Evolutionary conservation across 1,140 invertebrate genomes (phyloP).

Genomic region (Contarinia nasturtii): DNA sequence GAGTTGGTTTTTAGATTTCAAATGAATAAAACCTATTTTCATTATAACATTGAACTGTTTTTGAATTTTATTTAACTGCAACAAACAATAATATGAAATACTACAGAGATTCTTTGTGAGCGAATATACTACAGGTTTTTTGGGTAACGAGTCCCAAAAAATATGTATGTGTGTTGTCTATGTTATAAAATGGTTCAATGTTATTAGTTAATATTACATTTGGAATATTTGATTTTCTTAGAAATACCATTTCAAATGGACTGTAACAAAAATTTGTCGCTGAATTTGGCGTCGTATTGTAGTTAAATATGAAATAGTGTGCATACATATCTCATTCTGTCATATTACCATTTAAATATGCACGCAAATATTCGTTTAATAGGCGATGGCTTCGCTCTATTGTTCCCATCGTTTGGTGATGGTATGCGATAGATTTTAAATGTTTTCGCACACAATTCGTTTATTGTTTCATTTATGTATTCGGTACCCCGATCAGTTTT

Average conservation of each 20-base stretch:
- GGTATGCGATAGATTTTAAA: background rate
- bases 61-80: too few relatives aligned
- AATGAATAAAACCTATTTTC: too few relatives aligned
- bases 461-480: background rate
- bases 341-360: slow-evolving; percentile 2
- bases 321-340: slow-evolving; percentile 2
- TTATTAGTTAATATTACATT: background rate
- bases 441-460: background rate
- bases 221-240: slow-evolving; percentile 4
- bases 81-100: too few relatives aligned
- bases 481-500: background rate
- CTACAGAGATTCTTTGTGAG: too few relatives aligned
- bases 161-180: background rate
- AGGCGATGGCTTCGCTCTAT: background rate
- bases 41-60: too few relatives aligned
- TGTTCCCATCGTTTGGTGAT: slow-evolving; percentile 1
- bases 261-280: slow-evolving; percentile 3
- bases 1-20: too few relatives aligned
- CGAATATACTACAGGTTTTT: too few relatives aligned
- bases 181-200: slow-evolving; percentile 6
- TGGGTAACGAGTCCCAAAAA: too few relatives aligned
- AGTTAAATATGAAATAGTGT: slow-evolving; percentile 2
- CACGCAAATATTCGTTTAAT: slow-evolving; percentile 1
- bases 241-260: slow-evolving; percentile 8
- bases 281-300: slow-evolving; percentile 1